Conservation (phyloP, 1,140 invertebrate genomes). For the Meloidogyne hapla region DNA sequence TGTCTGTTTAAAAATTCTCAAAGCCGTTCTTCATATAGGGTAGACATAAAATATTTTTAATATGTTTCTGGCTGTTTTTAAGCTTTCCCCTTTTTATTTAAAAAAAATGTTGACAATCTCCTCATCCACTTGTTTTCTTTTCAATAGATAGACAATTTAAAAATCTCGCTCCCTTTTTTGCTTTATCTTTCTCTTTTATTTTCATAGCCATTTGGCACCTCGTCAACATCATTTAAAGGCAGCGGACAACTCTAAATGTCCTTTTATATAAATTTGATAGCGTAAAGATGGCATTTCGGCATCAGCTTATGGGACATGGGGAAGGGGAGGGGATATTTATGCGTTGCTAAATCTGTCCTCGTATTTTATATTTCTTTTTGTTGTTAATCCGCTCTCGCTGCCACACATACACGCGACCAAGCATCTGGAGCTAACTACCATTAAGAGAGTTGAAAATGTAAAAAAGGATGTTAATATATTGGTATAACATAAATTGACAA, state of each 20-base stretch:
- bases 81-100: not conserved
- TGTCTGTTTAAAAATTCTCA: not conserved
- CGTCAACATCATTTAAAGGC: not conserved
- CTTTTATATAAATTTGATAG: not conserved
- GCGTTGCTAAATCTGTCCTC: not conserved
- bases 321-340: not conserved
- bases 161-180: not conserved
- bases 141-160: constrained; percentile 1
- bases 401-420: not conserved
- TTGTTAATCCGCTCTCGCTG: not conserved
- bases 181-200: not conserved
- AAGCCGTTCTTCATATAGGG: not conserved
- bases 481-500: not conserved
- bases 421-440: not conserved
- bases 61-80: not conserved
- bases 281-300: not conserved
- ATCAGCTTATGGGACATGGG: not conserved
- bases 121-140: not conserved
- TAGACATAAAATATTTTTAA: not conserved
- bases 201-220: not conserved
- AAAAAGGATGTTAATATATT: not conserved
- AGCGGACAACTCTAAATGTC: not conserved
- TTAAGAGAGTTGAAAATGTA: not conserved
- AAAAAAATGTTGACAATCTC: not conserved
- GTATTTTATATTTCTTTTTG: not conserved